Evolutionary conservation across 2,888 invertebrate species (phyloP), one percentile per base, ranked within the genome.

Genomic region (Drosophila vallismaia): DNA sequence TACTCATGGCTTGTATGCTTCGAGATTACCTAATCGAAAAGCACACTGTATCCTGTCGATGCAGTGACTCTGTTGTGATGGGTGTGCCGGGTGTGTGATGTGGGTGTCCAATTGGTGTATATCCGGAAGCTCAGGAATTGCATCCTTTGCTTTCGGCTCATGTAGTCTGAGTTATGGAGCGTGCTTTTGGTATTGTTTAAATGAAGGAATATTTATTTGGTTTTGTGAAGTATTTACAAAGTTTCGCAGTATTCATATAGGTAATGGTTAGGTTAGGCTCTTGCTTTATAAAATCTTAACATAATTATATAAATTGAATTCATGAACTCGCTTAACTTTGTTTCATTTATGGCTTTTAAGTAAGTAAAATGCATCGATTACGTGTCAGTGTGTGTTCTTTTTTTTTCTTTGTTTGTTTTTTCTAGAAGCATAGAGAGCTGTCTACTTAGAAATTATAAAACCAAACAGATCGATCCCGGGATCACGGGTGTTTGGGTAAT

Each of bases 161-260:
- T 12, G 12, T 53, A 19, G 48, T 31, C 40, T 52, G 10, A 56
- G 53, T 36, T 64, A 36, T 42, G 63, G 48, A 31, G 48, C 38
- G 31, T 12, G 28, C 26, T 53, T 42, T 74, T 48, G 42, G 42
- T 54, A 38, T 62, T 62, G 62, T 62, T 77, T 73, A 77, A 79
- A 84, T 86, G 72, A 79, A 86, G 68, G 70, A 75, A 57, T 67
- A 80, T 76, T 74, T 78, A 82, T 85, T 80, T 84, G 75, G 28
- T 79, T 79, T 68, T 78, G 71, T 88, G 74, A 86, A 81, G 77
- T 89, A 88, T 88, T 86, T 84, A 84, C 84, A 84, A 81, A 79
- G 84, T 71, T 78, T 77, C 74, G 73, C 80, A 74, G 52, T 70
- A 66, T 73, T 46, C 56, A 40, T 70, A 63, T 54, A 26, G 74